Percentiles rank a stretch among this genome's conserved stretches.
phyloP scores from a whole-genome alignment of 2,113 vertebrate genomes.

The Chitala chitala region DNA sequence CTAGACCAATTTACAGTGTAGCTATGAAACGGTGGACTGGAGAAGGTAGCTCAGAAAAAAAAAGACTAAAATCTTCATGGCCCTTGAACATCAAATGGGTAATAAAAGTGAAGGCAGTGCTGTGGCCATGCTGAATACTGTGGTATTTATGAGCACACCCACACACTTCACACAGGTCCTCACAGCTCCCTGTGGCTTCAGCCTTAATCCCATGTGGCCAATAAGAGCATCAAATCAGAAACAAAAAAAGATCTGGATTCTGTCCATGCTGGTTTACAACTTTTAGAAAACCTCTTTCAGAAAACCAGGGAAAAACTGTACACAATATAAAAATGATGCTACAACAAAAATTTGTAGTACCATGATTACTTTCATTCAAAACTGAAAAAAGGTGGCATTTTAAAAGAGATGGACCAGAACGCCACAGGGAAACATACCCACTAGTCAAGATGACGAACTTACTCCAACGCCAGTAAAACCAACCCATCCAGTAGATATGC shows the following conservation, averaged over 20 bases:
- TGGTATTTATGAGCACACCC: constrained; percentile 7
- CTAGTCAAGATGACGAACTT: not conserved
- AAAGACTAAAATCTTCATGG: constrained; percentile 44
- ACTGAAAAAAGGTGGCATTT: not conserved
- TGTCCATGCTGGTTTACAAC: too few species aligned
- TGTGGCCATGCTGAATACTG: constrained; percentile 40
- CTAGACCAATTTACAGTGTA: constrained; percentile 36
- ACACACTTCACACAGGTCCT: constrained; percentile 9
- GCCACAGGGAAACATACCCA: not conserved
- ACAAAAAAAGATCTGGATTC: too few species aligned
- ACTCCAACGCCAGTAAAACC: not conserved
- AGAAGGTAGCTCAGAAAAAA: constrained; percentile 35
- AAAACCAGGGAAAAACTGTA: too few species aligned
- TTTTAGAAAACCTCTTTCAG: too few species aligned
- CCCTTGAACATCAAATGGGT: constrained; percentile 41
- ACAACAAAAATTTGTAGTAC: too few species aligned
- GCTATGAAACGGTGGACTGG: constrained; percentile 43
- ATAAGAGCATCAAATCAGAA: constrained; percentile 1
- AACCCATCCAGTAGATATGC: not conserved
- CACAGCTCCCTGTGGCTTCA: not conserved
- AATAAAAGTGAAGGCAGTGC: constrained; percentile 38
- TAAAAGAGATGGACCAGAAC: not conserved
- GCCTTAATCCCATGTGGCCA: constrained; percentile 2
- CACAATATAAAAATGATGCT: too few species aligned
- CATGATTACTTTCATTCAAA: too few species aligned